Conservation (phyloP, 2,888 invertebrate genomes). For the Embidobia sp. region DNA sequence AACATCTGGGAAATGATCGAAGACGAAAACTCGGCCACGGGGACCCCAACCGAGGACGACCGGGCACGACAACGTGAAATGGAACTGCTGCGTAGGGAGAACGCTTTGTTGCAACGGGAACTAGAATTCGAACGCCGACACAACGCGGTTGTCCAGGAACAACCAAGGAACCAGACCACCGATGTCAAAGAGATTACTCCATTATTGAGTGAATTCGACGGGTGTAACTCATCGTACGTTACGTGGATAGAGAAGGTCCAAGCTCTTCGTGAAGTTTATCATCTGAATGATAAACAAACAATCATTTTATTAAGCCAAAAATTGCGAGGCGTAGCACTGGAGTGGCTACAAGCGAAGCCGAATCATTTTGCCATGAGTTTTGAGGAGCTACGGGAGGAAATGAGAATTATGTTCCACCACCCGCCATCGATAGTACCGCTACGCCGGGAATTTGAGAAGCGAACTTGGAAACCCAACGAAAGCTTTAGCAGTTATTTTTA, state of each 20-base stretch:
- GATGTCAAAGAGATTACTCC: constrained; percentile 13
- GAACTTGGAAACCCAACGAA: constrained; percentile 53
- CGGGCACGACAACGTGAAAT: not conserved
- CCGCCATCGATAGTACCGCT: constrained; percentile 41
- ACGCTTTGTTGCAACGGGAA: not conserved
- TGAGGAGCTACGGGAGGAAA: constrained; percentile 1
- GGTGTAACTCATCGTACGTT: constrained; percentile 11
- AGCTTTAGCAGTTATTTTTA: constrained; percentile 62
- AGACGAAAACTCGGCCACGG: no score
- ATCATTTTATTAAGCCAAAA: constrained; percentile 43
- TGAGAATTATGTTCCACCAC: constrained; percentile 57
- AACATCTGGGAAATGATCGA: constrained; percentile 3
- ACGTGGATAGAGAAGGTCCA: constrained; percentile 51
- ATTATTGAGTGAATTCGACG: constrained; percentile 33
- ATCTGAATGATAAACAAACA: constrained; percentile 23
- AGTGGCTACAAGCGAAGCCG: constrained; percentile 61
- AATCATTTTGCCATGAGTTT: constrained; percentile 33
- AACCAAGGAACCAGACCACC: not conserved
- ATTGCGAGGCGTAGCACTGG: constrained; percentile 40
- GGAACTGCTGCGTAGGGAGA: not conserved
- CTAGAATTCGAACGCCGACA: not conserved
- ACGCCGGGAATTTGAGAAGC: constrained; percentile 57
- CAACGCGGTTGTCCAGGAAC: not conserved
- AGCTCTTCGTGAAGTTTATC: constrained; percentile 29
- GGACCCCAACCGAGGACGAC: not conserved